Evolutionary conservation across 2,888 invertebrate species (phyloP).

Genomic region (Epinotia nisella): DNA sequence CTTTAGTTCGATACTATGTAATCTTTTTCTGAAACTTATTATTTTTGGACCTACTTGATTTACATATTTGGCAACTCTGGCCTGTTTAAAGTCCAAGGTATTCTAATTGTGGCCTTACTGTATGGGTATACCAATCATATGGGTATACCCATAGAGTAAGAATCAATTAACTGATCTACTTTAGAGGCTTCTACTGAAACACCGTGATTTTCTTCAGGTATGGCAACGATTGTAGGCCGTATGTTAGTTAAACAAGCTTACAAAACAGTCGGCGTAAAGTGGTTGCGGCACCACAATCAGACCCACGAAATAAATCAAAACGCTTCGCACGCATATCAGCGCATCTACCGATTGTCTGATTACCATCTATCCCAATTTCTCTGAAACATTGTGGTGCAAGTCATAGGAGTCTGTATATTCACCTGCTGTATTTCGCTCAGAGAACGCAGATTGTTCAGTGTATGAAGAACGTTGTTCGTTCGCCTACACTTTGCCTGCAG

Average conservation of each 20-base stretch:
- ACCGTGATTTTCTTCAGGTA: background rate
- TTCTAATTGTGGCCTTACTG: no score
- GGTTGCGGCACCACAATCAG: conserved; percentile 17
- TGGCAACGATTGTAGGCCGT: background rate
- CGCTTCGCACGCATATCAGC: conserved; percentile 35
- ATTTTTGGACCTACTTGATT: background rate
- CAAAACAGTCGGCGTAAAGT: conserved; percentile 9
- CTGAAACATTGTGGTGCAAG: conserved; percentile 29
- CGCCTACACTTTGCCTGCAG: no score
- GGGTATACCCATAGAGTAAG: no score
- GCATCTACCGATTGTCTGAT: conserved; percentile 38
- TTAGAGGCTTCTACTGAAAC: no score
- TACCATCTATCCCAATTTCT: conserved; percentile 43
- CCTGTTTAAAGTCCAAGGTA: no score
- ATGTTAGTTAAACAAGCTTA: background rate
- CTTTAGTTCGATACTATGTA: background rate
- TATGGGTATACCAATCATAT: no score
- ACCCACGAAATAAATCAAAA: conserved; percentile 39
- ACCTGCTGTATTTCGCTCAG: background rate
- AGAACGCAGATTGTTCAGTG: background rate
- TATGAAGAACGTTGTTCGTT: no score
- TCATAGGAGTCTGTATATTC: conserved; percentile 10
- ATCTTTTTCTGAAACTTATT: background rate
- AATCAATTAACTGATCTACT: no score
- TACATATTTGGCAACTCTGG: no score